Evolutionary conservation across 2,888 invertebrate genomes (phyloP), one percentile per base, ranked within the genome.

Genomic region (Suillia variegata): DNA sequence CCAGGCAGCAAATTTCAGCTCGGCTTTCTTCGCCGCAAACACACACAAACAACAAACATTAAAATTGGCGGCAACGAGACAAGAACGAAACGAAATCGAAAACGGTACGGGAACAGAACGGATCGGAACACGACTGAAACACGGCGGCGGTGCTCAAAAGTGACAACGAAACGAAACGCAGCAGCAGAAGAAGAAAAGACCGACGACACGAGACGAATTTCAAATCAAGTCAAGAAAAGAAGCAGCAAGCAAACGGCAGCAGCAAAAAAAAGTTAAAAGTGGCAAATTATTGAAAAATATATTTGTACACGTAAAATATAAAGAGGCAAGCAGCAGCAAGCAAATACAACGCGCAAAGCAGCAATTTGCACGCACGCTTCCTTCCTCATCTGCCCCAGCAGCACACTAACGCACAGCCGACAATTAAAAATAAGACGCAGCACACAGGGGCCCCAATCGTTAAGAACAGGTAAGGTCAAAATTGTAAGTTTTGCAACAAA

Each of bases 201-300:
- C 38, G 62, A 63, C 53, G 62, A 64, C 63, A 62, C 63, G 63
- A 62, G 63, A 61, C 61, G 64, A 13, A n/a, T 61, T 63, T 65
- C 63, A 67, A 67, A 65, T 63, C 61, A 62, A 63, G 61, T 58
- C 57, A 63, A 57, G 58, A 63, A 56, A 59, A 54, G 52, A 56
- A 62, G 50, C n/a, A n/a, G n/a, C 54, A 57, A 33, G n/a, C 47
- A n/a, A n/a, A n/a, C n/a, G n/a, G n/a, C n/a, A 54, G 59, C 33
- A 10, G 33, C 21, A 54, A 56, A 54, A 53, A 10, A 55, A 54
- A 15, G 24, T n/a, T 12, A 45, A 54, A 47, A 38, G 38, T 38
- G 38, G 38, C 10, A 38, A 38, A 10, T 38, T 38, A 4, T 38
- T 4, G 10, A 10, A 26, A 26, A 5, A 5, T 5, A 26, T 26